Percentiles rank a stretch among this genome's conserved stretches.
Evolutionary conservation across 2,797 vertebrate species (phyloP).

Genomic region (Sebastes nivosus): DNA sequence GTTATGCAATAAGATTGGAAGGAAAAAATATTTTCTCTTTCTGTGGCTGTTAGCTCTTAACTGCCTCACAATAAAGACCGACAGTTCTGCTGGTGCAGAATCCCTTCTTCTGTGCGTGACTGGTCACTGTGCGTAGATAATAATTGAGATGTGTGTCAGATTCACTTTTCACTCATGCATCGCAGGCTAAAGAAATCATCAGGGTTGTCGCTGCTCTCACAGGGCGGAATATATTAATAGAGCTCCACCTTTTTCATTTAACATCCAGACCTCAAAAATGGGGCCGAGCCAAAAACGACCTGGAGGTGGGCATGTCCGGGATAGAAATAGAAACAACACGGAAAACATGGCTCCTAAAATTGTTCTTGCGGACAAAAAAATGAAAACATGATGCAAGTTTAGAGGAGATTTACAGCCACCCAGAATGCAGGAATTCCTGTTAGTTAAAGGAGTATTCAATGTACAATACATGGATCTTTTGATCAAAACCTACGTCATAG

Average conservation of each 20-base stretch:
- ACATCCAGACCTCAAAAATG: neutral
- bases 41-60: neutral
- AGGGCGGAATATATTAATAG: neutral
- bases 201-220: neutral
- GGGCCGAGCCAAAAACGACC: neutral
- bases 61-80: neutral
- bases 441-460: neutral
- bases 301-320: too few species aligned
- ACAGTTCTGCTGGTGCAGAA: neutral
- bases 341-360: neutral
- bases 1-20: neutral
- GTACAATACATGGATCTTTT: neutral
- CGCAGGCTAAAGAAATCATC: neutral
- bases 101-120: neutral
- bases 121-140: neutral
- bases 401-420: neutral
- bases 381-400: neutral
- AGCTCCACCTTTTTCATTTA: neutral
- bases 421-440: neutral
- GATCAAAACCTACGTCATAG: neutral
- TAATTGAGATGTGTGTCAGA: neutral
- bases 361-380: neutral
- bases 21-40: neutral
- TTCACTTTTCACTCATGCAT: neutral
- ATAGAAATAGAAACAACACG: neutral